Evolutionary conservation across 1,140 invertebrate species (phyloP).

Genomic region (Drosophila ficusphila): DNA sequence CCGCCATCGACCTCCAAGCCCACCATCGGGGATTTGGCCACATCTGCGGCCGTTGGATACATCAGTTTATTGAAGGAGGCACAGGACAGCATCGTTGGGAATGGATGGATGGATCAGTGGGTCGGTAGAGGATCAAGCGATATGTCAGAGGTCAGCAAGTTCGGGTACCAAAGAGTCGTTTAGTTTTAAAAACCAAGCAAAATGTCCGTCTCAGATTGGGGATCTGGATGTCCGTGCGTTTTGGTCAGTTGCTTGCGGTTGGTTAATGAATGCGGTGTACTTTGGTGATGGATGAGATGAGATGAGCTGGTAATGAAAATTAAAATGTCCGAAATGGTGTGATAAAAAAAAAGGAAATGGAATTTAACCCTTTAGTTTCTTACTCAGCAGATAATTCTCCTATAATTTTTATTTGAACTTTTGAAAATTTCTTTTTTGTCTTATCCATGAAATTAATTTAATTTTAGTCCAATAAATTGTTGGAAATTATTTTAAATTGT

Average conservation of each 20-base stretch:
- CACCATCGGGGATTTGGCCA: conserved; percentile 43
- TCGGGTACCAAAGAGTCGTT: conserved; percentile 30
- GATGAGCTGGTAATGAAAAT: conserved; percentile 12
- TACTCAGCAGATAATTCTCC: no score
- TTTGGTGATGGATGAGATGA: conserved; percentile 25
- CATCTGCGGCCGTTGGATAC: conserved; percentile 59
- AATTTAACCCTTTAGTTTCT: no score
- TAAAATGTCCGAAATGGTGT: neutral
- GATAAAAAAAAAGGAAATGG: neutral
- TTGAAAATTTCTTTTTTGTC: no score
- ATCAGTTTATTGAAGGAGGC: conserved; percentile 78
- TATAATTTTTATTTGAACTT: no score
- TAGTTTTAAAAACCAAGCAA: conserved; percentile 61
- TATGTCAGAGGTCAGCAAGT: conserved; percentile 17
- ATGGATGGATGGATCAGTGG: conserved; percentile 19
- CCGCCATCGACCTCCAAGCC: conserved; percentile 21
- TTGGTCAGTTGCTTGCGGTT: conserved; percentile 20
- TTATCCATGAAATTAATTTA: no score
- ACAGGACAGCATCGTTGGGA: conserved; percentile 70
- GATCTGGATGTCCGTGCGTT: conserved; percentile 32
- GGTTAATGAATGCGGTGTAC: neutral
- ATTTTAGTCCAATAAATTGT: no score
- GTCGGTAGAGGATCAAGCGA: neutral
- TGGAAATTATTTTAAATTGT: no score
- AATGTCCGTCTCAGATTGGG: conserved; percentile 46